Evolutionary conservation across 2,888 invertebrate genomes (phyloP).

Genomic region (Tachina lurida): DNA sequence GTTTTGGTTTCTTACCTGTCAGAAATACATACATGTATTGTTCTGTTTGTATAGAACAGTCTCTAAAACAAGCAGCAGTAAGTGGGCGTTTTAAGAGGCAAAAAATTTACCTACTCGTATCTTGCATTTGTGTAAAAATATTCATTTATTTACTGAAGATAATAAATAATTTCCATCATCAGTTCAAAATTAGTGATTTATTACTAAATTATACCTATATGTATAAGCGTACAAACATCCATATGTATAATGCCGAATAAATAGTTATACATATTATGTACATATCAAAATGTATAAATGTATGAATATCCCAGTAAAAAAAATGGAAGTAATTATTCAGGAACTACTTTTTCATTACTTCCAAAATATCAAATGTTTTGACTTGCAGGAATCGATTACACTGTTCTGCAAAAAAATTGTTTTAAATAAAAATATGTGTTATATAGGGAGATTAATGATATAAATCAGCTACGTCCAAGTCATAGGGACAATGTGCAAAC

Average conservation of each 20-base stretch:
- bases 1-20: slow-evolving; percentile 44
- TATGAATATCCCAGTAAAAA: too few species aligned
- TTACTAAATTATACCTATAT: slow-evolving; percentile 4
- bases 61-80: slow-evolving; percentile 13
- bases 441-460: too few species aligned
- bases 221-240: neutral
- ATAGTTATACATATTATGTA: too few species aligned
- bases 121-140: slow-evolving; percentile 9
- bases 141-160: neutral
- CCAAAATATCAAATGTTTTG: too few species aligned
- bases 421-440: too few species aligned
- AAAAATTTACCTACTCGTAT: slow-evolving; percentile 30
- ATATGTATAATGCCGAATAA: neutral
- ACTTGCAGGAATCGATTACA: too few species aligned
- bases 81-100: slow-evolving; percentile 50
- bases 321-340: too few species aligned
- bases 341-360: too few species aligned
- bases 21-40: neutral
- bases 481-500: too few species aligned
- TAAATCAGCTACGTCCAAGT: too few species aligned
- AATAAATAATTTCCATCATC: slow-evolving; percentile 21
- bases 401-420: too few species aligned
- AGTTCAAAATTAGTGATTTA: slow-evolving; percentile 26
- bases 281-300: too few species aligned
- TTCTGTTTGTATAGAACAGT: slow-evolving; percentile 1